Conservation (phyloP, 2,797 vertebrate genomes). For the Sebastes flavidus region DNA sequence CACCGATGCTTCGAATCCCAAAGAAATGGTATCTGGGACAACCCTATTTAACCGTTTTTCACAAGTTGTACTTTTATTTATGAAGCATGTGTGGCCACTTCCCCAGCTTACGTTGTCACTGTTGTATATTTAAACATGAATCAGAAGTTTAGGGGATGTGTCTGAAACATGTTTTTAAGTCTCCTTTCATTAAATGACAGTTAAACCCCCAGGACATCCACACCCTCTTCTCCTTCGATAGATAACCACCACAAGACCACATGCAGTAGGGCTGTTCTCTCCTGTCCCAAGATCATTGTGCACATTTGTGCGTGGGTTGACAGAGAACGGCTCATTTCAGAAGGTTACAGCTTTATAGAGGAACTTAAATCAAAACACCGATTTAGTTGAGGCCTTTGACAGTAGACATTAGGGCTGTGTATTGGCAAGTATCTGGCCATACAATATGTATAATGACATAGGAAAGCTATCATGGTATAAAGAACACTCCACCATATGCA, state of each 20-base stretch:
- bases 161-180: conserved; percentile 10
- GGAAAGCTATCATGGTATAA: too few relatives aligned
- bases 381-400: neutral
- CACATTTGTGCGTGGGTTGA: neutral
- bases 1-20: too few relatives aligned
- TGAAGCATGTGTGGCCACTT: neutral
- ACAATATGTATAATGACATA: too few relatives aligned
- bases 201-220: conserved; percentile 53
- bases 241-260: conserved; percentile 20
- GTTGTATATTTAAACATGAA: conserved; percentile 10
- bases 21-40: too few relatives aligned
- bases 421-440: too few relatives aligned
- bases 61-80: neutral
- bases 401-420: too few relatives aligned
- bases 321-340: neutral
- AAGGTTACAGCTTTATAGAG: neutral
- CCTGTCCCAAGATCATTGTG: neutral
- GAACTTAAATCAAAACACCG: neutral
- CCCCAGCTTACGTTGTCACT: neutral
- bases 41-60: neutral
- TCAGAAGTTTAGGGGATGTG: neutral
- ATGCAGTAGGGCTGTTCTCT: neutral
- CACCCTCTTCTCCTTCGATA: conserved; percentile 37
- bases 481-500: too few relatives aligned
- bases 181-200: conserved; percentile 50